A percentile compares a stretch with the other conserved stretches of the same genome.
Evolutionary conservation across 2,113 vertebrate species (phyloP).

Genomic region (Pyrgilauda ruficollis): DNA sequence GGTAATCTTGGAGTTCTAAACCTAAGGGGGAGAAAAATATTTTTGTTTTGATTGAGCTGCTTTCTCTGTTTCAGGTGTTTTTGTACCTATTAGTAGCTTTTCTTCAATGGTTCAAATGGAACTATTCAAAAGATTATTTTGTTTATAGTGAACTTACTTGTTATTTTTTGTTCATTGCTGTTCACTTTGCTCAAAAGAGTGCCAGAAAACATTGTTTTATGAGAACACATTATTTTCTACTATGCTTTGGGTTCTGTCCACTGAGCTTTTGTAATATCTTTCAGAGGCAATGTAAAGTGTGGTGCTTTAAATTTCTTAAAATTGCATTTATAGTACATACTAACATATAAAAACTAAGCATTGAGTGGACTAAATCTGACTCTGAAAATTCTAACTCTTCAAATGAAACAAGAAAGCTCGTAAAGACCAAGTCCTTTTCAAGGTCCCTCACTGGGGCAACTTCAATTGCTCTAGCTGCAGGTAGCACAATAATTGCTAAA

Average conservation of each 20-base stretch:
- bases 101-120: neutral
- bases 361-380: neutral
- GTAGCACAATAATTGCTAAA: conserved; percentile 10
- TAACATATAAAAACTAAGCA: neutral
- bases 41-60: neutral
- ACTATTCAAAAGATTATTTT: neutral
- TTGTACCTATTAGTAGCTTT: neutral
- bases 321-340: neutral
- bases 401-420: neutral
- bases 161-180: neutral
- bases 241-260: neutral
- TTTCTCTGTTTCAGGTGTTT: neutral
- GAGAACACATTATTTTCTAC: neutral
- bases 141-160: neutral
- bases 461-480: neutral
- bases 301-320: neutral
- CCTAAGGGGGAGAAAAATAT: neutral
- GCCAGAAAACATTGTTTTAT: neutral
- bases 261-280: neutral
- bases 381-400: neutral
- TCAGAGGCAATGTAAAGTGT: neutral
- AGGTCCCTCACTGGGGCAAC: neutral
- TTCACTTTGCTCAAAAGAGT: neutral
- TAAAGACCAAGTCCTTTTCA: neutral
- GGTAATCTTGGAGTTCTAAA: neutral